Base-by-base conservation (phyloP, 1,140 invertebrate species). In the Melanaphis sacchari region DNA sequence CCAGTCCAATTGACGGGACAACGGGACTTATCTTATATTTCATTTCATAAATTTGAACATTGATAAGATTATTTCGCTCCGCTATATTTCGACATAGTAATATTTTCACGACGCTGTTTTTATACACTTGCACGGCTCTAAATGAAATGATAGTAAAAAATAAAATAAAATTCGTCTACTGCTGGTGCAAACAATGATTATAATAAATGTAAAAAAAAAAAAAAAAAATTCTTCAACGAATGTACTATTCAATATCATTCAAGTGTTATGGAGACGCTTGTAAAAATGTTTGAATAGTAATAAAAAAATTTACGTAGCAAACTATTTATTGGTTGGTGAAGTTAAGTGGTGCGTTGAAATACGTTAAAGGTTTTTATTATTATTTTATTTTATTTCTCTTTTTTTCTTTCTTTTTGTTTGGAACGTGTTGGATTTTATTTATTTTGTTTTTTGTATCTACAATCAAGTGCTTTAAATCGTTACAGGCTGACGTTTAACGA, bases 211-310 rank as follows among this genome's bases (percentile, higher is more conserved):
- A 9, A 54, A 89, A 89, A 54, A 31, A 49, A 54, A 38, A 26
- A 46, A 36, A 21, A 87, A 87, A n/a, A n/a, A n/a, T n/a, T 87
- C 52, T 21, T 36, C 3, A 22, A 52, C 46, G 36, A 89, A 52
- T 89, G n/a, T 5, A 36, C 22, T 38, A 52, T 89, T 52, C 43
- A 89, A 36, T 22, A 38, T 36, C 41, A 38, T 38, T 89, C 46
- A 38, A 36, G 87, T 36, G 46, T 52, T 89, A 89, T 89, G 21
- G 8, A 38, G 46, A 89, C 46, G 87, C n/a, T 49, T 89, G 46
- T 52, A 89, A 52, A 89, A 89, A 89, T 89, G 46, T 89, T 89
- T 89, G 43, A 89, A 89, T 36, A 52, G 87, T 36, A 89, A 43
- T 89, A 89, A 89, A 89, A 49, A 49, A 49, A 41, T 88, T 2